These are phyloP conservation scores for Anguilla rostrata DNA, from an alignment of 2,113 vertebrate genomes.

Conservation along the genomic window DNA sequence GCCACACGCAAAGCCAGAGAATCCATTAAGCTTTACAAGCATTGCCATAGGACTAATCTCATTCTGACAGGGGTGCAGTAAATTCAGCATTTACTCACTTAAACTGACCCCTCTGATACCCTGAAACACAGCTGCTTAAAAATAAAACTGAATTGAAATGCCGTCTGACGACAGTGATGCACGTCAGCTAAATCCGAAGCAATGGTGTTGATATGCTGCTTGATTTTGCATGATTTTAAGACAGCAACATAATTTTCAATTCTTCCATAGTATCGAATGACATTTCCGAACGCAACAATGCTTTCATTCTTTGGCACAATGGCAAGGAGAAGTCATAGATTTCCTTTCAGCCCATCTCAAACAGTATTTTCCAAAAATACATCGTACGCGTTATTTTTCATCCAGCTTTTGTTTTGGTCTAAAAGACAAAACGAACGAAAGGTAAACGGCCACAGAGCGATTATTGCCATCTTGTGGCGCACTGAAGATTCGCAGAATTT, in stretches of 20 bases:
- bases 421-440: background rate
- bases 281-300: background rate
- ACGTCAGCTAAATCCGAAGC: background rate
- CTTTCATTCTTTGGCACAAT: background rate
- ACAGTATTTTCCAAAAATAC: background rate
- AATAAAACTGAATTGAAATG: background rate
- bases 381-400: background rate
- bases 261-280: background rate
- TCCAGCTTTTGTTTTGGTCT: background rate
- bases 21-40: background rate
- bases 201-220: background rate
- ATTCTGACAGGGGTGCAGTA: background rate
- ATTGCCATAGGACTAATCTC: background rate
- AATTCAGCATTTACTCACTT: background rate
- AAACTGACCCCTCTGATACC: background rate
- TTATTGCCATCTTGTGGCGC: background rate
- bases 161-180: background rate
- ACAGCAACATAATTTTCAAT: background rate
- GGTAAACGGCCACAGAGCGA: background rate
- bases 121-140: background rate
- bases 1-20: background rate
- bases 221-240: background rate
- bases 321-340: background rate
- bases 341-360: background rate
- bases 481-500: background rate